Percentiles rank a stretch among this genome's conserved stretches.
These are phyloP conservation scores for Cloeon dipterum DNA, from an alignment of 2,888 invertebrate species.

Conservation along the genomic window DNA sequence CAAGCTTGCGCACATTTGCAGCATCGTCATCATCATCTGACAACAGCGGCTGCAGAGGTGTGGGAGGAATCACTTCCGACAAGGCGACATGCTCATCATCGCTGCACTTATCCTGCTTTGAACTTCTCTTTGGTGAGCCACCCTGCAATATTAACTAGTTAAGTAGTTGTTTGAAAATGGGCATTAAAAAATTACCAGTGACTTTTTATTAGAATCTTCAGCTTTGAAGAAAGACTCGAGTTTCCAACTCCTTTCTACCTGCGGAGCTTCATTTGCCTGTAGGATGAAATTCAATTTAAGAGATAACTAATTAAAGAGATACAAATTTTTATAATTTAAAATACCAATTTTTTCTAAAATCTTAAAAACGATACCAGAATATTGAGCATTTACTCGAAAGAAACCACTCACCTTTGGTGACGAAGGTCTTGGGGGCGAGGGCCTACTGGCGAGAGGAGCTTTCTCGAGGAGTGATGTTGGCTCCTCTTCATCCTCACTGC, in stretches of 20 bases:
- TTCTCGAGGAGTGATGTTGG: constrained; percentile 10
- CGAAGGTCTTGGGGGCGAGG: constrained; percentile 10
- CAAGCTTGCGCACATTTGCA: constrained; percentile 1
- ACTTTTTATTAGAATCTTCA: neutral
- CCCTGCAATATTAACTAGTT: too few relatives aligned
- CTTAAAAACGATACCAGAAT: too few relatives aligned
- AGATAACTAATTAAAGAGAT: too few relatives aligned
- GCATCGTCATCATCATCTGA: constrained; percentile 27
- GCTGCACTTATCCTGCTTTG: neutral
- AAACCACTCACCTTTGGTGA: constrained; percentile 4
- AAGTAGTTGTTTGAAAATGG: neutral
- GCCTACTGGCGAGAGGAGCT: constrained; percentile 9
- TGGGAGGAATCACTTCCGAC: neutral
- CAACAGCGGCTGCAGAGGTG: constrained; percentile 18
- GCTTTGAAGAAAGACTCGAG: constrained; percentile 1
- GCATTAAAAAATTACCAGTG: neutral
- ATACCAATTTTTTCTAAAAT: too few relatives aligned
- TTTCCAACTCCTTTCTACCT: constrained; percentile 1
- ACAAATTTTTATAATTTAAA: too few relatives aligned
- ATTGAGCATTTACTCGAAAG: too few relatives aligned
- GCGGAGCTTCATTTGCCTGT: too few relatives aligned
- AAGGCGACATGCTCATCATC: constrained; percentile 1
- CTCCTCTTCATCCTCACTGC: constrained; percentile 28
- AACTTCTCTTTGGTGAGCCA: too few relatives aligned
- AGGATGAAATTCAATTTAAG: too few relatives aligned